phyloP scores from a whole-genome alignment of 1,140 invertebrate genomes.

The Ips typographus region DNA sequence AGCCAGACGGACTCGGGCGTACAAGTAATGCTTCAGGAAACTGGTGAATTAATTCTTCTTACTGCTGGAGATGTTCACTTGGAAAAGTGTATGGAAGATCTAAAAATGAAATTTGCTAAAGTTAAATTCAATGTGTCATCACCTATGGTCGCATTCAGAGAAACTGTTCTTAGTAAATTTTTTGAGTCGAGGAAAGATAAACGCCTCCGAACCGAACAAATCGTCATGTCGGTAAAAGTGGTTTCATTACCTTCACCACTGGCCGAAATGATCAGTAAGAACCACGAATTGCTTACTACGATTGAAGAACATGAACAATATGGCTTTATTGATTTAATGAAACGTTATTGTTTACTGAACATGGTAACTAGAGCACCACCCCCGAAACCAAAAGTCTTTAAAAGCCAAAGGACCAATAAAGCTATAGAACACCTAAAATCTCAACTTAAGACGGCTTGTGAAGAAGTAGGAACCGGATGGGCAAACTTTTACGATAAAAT shows the following conservation, averaged over 20 bases:
- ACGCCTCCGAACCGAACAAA: conserved; percentile 15
- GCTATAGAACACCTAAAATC: conserved; percentile 44
- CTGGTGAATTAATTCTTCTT: conserved; percentile 93
- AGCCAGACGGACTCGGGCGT: conserved; percentile 95
- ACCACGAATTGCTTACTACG: conserved; percentile 61
- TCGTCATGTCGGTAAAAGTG: conserved; percentile 61
- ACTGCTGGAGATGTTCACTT: conserved; percentile 98
- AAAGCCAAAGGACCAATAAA: conserved; percentile 37
- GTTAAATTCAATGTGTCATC: conserved; percentile 87
- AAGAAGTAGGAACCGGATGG: neutral
- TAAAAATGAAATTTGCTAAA: conserved; percentile 81
- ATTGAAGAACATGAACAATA: conserved; percentile 48
- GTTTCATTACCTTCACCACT: conserved; percentile 76
- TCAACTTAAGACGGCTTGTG: conserved; percentile 30
- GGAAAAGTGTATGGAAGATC: conserved; percentile 89
- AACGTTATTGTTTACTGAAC: conserved; percentile 15
- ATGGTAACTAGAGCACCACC: neutral
- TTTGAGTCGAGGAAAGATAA: conserved; percentile 1
- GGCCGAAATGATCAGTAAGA: conserved; percentile 68
- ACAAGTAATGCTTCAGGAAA: conserved; percentile 86
- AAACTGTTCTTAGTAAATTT: conserved; percentile 63
- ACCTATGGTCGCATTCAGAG: conserved; percentile 94
- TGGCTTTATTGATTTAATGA: conserved; percentile 40
- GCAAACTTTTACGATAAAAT: conserved; percentile 52
- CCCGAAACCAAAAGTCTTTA: conserved; percentile 36